phyloP scores from a whole-genome alignment of 2,888 invertebrate species.

The Phortica magna region DNA sequence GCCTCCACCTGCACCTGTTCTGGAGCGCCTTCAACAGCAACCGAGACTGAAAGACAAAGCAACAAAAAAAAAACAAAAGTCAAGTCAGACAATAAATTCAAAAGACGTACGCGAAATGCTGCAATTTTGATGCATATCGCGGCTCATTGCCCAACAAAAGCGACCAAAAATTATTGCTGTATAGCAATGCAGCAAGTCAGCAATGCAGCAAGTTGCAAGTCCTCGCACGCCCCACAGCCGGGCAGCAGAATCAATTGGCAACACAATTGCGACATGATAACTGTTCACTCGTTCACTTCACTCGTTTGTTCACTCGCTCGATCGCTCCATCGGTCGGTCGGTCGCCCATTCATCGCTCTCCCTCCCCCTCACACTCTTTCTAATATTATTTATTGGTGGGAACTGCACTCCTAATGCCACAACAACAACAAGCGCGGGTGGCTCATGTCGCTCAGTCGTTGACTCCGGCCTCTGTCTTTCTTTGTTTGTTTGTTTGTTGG shows the following conservation, averaged over 20 bases:
- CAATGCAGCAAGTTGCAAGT: background rate
- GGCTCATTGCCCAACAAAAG: slow-evolving; percentile 40
- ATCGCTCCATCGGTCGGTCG: too few species aligned
- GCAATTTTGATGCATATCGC: slow-evolving; percentile 61
- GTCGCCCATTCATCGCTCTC: background rate
- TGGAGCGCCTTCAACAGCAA: background rate
- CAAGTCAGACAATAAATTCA: slow-evolving; percentile 42
- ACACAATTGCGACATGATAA: slow-evolving; percentile 64
- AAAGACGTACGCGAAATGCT: slow-evolving; percentile 62
- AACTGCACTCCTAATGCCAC: slow-evolving; percentile 11
- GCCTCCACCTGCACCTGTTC: slow-evolving; percentile 14
- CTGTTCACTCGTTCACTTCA: slow-evolving; percentile 46
- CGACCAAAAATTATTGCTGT: background rate
- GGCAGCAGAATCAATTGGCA: slow-evolving; percentile 51
- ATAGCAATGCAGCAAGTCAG: background rate
- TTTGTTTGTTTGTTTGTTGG: background rate
- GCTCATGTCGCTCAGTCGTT: background rate
- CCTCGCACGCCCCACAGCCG: slow-evolving; percentile 39
- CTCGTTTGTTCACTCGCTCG: background rate
- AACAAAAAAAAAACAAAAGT: slow-evolving; percentile 54
- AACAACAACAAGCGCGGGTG: slow-evolving; percentile 15
- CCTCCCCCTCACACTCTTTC: slow-evolving; percentile 6
- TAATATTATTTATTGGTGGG: slow-evolving; percentile 24
- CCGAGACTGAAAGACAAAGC: background rate
- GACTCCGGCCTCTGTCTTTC: background rate